phyloP scores from a whole-genome alignment of 2,888 invertebrate genomes.

The Neoaliturus tenellus region DNA sequence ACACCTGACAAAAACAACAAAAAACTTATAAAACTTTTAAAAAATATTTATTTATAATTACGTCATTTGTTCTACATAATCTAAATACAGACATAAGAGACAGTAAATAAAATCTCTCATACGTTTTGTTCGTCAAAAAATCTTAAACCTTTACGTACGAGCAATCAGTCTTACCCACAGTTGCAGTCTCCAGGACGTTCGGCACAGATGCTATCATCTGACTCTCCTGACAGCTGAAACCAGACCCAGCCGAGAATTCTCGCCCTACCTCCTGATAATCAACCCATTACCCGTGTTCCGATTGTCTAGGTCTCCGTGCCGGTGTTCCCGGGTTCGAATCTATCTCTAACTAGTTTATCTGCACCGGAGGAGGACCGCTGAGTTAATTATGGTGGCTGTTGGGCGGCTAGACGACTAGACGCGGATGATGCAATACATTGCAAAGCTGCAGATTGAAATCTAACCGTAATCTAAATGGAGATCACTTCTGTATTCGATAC shows the following conservation, averaged over 20 bases:
- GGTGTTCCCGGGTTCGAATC: neutral
- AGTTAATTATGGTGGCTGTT: neutral
- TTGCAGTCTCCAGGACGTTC: neutral
- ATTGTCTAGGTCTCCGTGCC: neutral
- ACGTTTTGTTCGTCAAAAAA: too few species aligned
- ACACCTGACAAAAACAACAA: too few species aligned
- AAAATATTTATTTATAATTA: too few species aligned
- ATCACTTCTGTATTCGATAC: neutral
- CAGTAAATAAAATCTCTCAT: too few species aligned
- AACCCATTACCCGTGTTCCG: neutral
- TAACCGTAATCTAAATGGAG: neutral
- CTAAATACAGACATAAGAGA: too few species aligned
- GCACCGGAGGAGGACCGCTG: neutral
- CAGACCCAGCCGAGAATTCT: neutral
- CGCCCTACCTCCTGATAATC: neutral
- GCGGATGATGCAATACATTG: neutral
- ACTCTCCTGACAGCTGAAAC: neutral
- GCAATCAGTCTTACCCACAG: neutral
- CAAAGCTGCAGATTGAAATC: neutral
- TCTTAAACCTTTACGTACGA: too few species aligned
- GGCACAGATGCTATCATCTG: neutral
- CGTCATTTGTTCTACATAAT: too few species aligned
- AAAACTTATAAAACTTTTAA: too few species aligned
- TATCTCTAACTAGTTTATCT: neutral
- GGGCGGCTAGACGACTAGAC: neutral